These are phyloP conservation scores for Clepsis dumicolana DNA, from an alignment of 2,888 invertebrate species.

Conservation along the genomic window DNA sequence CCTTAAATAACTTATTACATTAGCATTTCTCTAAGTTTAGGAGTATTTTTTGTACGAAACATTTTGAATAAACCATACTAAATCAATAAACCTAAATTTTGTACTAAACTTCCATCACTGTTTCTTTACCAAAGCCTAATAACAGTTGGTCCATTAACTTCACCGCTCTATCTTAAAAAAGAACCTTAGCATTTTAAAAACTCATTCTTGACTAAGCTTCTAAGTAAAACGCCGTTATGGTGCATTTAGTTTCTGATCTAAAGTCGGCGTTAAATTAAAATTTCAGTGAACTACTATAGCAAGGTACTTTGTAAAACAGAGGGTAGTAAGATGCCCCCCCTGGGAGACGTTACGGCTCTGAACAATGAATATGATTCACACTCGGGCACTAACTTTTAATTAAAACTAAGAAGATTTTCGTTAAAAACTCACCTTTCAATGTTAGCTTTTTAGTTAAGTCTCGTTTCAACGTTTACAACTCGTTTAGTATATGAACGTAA, in stretches of 20 bases:
- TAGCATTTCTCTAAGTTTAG: no score
- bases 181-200: not conserved
- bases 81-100: no score
- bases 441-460: not conserved
- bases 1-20: no score
- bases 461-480: no score
- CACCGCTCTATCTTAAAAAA: not conserved
- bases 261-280: slow-evolving; percentile 34
- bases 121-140: not conserved
- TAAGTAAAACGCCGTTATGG: slow-evolving; percentile 7
- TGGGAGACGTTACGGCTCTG: slow-evolving; percentile 64
- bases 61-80: no score
- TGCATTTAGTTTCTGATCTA: slow-evolving; percentile 27
- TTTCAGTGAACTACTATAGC: slow-evolving; percentile 37
- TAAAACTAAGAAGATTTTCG: slow-evolving; percentile 68
- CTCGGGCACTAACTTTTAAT: slow-evolving; percentile 71
- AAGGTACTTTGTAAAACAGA: slow-evolving; percentile 58
- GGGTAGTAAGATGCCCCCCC: slow-evolving; percentile 62
- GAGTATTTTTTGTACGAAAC: no score
- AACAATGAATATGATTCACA: slow-evolving; percentile 70
- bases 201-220: not conserved
- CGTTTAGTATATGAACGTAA: no score
- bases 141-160: not conserved
- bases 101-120: no score
- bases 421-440: slow-evolving; percentile 54